These are phyloP conservation scores for Platichthys flesus DNA, from an alignment of 2,113 vertebrate species.

Conservation along the genomic window DNA sequence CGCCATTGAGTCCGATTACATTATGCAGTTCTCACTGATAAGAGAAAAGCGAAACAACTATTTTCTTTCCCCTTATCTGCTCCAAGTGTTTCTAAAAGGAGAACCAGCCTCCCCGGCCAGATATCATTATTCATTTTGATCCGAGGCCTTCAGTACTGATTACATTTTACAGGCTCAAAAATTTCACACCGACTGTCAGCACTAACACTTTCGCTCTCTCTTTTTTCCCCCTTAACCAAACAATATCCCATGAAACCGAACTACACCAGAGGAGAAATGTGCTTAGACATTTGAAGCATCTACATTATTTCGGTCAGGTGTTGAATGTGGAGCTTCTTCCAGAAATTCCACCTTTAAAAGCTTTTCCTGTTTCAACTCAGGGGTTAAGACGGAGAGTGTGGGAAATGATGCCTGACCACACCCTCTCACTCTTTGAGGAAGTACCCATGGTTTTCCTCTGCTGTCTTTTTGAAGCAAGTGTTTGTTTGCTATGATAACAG, in stretches of 20 bases:
- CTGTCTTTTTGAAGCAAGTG: too few relatives aligned
- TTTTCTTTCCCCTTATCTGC: constrained; percentile 80
- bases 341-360: constrained; percentile 73
- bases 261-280: constrained; percentile 16
- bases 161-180: constrained; percentile 64
- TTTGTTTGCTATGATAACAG: too few relatives aligned
- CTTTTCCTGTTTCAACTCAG: constrained; percentile 51
- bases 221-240: background rate
- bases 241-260: constrained; percentile 24
- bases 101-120: constrained; percentile 67
- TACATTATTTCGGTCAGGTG: constrained; percentile 68
- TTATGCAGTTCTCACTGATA: constrained; percentile 80
- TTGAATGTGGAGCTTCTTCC: constrained; percentile 73
- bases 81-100: constrained; percentile 76
- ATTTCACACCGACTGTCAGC: constrained; percentile 50
- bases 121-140: constrained; percentile 79
- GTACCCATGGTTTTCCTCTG: too few relatives aligned
- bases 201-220: constrained; percentile 7
- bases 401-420: constrained; percentile 36
- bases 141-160: constrained; percentile 66
- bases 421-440: constrained; percentile 1
- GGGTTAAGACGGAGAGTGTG: constrained; percentile 23
- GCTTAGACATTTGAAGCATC: constrained; percentile 38
- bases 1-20: constrained; percentile 74
- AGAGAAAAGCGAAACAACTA: constrained; percentile 72